Evolutionary conservation across 2,797 vertebrate genomes (phyloP), one percentile per base, ranked within the genome.

Genomic region (Danio aesculapii): DNA sequence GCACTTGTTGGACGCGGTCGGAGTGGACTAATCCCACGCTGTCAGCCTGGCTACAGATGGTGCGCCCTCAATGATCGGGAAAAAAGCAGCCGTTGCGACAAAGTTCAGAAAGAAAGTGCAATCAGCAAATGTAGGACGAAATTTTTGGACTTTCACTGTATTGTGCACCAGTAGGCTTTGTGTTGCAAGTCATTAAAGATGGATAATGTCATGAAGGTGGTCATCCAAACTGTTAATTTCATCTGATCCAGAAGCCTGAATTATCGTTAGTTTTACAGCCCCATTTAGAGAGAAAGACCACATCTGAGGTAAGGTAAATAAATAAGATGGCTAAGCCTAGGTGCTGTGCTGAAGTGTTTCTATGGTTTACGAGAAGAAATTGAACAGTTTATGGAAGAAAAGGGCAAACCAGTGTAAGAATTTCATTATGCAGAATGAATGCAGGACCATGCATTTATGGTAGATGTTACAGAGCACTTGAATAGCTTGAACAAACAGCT

Each of bases 391-490:
- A 82, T 70, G 81, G 69, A 84, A 43, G 49, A 69, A 69, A 84
- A 84, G 47, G 83, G 83, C 39, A 78, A 57, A 14, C 70, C 50
- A 5, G 86, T 86, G 30, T 30, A 1, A 30, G 30, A 30, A 30
- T 30, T 30, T 30, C 30, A 30, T 30, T 30, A 30, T 1, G 30
- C 30, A 30, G 30, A 30, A 30, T 30, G 3, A 3, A 30, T 30
- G 30, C 30, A 30, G 30, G 30, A 30, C 30, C 30, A 1, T 30
- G 30, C 30, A 30, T 30, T 30, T 30, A 30, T 30, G 30, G 3
- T 30, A 1, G 86, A 86, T 82, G 68, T 87, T 74, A 88, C 84
- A 12, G 81, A 88, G 4, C 81, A 88, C 81, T 63, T 86, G 57
- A 86, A 85, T 39, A 57, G 17, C n/a, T 17, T 73, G 30, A 81